Conservation (phyloP, 2,888 invertebrate species). For the Archips crataeganus region DNA sequence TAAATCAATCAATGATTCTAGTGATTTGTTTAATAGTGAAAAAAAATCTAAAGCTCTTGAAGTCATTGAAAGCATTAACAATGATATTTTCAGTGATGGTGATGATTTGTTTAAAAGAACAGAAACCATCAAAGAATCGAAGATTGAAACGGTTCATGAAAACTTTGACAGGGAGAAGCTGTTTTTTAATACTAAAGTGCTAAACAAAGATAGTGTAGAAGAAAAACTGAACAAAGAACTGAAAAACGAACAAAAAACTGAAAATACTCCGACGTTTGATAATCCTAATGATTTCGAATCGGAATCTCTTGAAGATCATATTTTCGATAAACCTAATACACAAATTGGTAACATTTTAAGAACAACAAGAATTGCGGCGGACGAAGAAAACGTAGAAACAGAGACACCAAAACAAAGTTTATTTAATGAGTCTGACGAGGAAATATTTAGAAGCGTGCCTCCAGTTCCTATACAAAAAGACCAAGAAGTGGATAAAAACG, state of each 20-base stretch:
- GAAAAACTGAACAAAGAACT: conserved; percentile 32
- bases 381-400: conserved; percentile 8
- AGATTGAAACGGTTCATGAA: conserved; percentile 17
- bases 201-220: neutral
- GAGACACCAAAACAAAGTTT: neutral
- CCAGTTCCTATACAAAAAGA: neutral
- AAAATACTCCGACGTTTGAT: neutral
- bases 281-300: neutral
- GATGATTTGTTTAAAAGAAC: conserved; percentile 14
- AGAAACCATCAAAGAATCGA: conserved; percentile 15
- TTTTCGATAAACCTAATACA: conserved; percentile 8
- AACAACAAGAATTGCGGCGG: conserved; percentile 32
- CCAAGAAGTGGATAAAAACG: neutral
- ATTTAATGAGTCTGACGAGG: conserved; percentile 25
- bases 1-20: conserved; percentile 26
- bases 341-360: conserved; percentile 21
- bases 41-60: conserved; percentile 9
- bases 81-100: conserved; percentile 8
- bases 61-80: conserved; percentile 30
- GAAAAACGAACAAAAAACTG: conserved; percentile 27
- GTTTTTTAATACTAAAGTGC: neutral
- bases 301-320: conserved; percentile 1
- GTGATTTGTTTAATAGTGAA: conserved; percentile 3
- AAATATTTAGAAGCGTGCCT: conserved; percentile 17
- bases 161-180: conserved; percentile 8